Percentiles rank a stretch among this genome's conserved stretches.
These are phyloP conservation scores for Shargacucullia verbasci DNA, from an alignment of 2,888 invertebrate species.

Conservation along the genomic window DNA sequence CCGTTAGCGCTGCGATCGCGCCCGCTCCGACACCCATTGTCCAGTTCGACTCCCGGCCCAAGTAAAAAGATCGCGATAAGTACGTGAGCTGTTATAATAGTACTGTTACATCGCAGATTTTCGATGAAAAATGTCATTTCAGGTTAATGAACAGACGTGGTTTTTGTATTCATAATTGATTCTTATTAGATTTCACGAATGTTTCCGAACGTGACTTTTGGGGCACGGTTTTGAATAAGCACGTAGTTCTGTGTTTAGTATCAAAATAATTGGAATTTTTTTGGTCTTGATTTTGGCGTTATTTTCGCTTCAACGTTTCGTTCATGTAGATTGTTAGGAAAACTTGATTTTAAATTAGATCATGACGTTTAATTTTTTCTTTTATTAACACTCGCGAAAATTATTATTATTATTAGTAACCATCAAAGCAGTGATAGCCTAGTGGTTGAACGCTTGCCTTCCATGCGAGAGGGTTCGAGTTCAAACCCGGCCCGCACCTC, in stretches of 20 bases:
- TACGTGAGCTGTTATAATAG: constrained; percentile 68
- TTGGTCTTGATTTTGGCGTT: no score
- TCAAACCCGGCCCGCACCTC: no score
- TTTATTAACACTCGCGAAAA: no score
- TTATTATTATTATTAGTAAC: no score
- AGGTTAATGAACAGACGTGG: constrained; percentile 55
- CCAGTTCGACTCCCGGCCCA: constrained; percentile 67
- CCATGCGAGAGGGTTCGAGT: no score
- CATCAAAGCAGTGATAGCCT: no score
- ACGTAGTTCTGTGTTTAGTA: constrained; percentile 17
- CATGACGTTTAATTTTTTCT: no score
- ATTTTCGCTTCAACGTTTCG: no score
- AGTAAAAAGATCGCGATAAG: constrained; percentile 64
- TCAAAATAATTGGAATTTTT: no score
- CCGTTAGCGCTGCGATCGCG: constrained; percentile 70
- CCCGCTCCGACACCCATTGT: constrained; percentile 69
- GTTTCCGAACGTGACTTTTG: constrained; percentile 18
- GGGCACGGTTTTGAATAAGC: background rate
- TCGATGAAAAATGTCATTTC: constrained; percentile 51
- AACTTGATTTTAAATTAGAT: no score
- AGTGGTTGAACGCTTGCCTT: no score
- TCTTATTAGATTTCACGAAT: constrained; percentile 16
- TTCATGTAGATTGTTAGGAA: no score
- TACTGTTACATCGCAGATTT: constrained; percentile 42
- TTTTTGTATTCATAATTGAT: constrained; percentile 43